These are phyloP conservation scores for Pristionchus entomophagus DNA, from an alignment of 2,888 invertebrate species.

Conservation along the genomic window DNA sequence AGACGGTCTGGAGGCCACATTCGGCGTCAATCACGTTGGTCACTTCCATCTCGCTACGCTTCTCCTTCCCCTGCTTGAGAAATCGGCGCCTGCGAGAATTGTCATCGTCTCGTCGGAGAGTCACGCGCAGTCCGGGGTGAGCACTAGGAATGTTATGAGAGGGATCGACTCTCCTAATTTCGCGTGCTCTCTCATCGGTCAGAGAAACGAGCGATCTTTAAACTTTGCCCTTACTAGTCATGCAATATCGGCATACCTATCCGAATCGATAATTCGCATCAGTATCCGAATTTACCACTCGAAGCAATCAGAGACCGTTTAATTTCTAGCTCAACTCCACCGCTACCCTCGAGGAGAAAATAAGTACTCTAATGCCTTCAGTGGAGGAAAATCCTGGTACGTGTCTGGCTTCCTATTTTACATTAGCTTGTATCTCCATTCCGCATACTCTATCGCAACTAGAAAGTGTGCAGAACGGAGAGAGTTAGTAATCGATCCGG, in stretches of 20 bases:
- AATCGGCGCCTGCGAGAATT: neutral
- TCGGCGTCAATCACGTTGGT: constrained; percentile 86
- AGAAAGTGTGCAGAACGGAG: too few species aligned
- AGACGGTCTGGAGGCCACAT: constrained; percentile 78
- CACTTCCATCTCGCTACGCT: constrained; percentile 85
- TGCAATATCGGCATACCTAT: too few species aligned
- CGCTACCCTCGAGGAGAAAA: constrained; percentile 1
- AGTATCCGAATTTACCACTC: too few species aligned
- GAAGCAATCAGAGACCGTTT: too few species aligned
- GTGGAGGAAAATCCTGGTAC: neutral
- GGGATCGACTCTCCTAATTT: too few species aligned
- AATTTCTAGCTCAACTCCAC: neutral
- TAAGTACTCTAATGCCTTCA: neutral
- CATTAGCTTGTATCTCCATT: too few species aligned
- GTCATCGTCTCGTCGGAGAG: constrained; percentile 42
- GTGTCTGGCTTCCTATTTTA: neutral
- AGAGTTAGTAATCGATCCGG: too few species aligned
- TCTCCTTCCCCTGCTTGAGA: constrained; percentile 4
- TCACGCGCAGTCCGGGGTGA: constrained; percentile 19
- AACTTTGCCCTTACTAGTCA: too few species aligned
- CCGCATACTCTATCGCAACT: too few species aligned
- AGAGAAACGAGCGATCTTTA: too few species aligned
- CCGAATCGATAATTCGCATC: too few species aligned
- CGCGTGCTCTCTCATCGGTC: too few species aligned
- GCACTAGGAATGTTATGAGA: neutral